Evolutionary conservation across 2,888 invertebrate genomes (phyloP).

Genomic region (Drosophila cognata): DNA sequence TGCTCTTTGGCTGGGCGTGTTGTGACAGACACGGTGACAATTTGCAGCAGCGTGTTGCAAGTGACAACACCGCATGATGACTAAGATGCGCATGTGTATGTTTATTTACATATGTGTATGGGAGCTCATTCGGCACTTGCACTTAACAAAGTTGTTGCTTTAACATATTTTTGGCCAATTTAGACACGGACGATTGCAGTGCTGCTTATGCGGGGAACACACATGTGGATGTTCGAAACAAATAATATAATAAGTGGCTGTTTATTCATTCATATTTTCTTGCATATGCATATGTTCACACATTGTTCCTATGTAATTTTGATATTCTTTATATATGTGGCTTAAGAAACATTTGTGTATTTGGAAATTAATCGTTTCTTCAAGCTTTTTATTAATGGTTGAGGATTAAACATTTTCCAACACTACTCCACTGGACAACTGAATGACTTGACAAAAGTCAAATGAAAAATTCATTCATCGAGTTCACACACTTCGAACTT

Average conservation of each 20-base stretch:
- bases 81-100: conserved; percentile 8
- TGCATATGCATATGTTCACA: neutral
- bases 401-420: neutral
- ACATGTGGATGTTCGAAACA: neutral
- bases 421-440: neutral
- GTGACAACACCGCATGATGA: conserved; percentile 41
- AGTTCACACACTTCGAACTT: neutral
- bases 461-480: neutral
- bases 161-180: conserved; percentile 51
- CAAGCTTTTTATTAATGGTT: neutral
- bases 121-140: conserved; percentile 24
- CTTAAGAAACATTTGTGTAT: neutral
- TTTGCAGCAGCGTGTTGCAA: conserved; percentile 58
- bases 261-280: neutral
- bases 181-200: conserved; percentile 18
- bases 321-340: neutral
- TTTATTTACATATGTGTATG: no score
- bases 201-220: conserved; percentile 6
- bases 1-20: conserved; percentile 31
- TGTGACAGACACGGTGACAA: conserved; percentile 63
- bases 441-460: neutral
- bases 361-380: neutral
- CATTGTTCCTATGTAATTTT: neutral
- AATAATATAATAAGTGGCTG: no score
- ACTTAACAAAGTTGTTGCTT: conserved; percentile 60